phyloP scores from a whole-genome alignment of 2,797 vertebrate genomes.

The Valencia hispanica region DNA sequence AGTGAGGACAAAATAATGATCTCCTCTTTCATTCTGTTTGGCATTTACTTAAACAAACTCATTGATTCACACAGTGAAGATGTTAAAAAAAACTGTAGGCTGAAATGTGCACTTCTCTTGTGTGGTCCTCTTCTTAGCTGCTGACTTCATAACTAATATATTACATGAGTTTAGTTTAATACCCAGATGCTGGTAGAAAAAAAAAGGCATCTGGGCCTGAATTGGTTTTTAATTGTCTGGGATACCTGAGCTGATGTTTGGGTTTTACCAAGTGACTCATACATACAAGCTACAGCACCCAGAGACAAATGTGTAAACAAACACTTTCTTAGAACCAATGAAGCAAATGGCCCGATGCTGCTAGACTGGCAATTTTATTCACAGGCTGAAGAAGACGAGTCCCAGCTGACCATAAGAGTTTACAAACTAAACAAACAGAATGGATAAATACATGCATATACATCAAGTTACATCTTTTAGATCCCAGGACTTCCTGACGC shows the following conservation, averaged over 20 bases:
- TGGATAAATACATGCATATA: conserved; percentile 3
- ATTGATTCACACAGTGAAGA: conserved; percentile 46
- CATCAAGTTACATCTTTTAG: conserved; percentile 25
- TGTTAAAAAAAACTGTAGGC: conserved; percentile 50
- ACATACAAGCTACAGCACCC: conserved; percentile 22
- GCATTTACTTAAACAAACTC: conserved; percentile 54
- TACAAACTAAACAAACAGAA: conserved; percentile 54
- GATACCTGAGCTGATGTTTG: conserved; percentile 68
- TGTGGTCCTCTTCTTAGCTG: conserved; percentile 75
- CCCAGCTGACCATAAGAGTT: conserved; percentile 44
- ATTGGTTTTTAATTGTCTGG: conserved; percentile 74
- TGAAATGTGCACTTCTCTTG: conserved; percentile 56
- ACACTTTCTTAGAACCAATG: conserved; percentile 47
- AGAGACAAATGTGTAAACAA: conserved; percentile 22
- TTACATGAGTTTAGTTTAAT: conserved; percentile 72
- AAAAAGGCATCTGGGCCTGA: conserved; percentile 59
- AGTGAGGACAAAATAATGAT: conserved; percentile 32
- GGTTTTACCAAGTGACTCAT: conserved; percentile 66
- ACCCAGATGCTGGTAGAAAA: conserved; percentile 74
- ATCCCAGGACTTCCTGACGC: conserved; percentile 49
- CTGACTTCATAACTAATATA: conserved; percentile 77
- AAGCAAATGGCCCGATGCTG: conserved; percentile 39
- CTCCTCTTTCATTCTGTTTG: conserved; percentile 38
- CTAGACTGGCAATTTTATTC: conserved; percentile 33
- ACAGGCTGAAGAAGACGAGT: conserved; percentile 51